These are phyloP conservation scores for Xestia sexstrigata DNA, from an alignment of 2,888 invertebrate genomes.

Conservation along the genomic window DNA sequence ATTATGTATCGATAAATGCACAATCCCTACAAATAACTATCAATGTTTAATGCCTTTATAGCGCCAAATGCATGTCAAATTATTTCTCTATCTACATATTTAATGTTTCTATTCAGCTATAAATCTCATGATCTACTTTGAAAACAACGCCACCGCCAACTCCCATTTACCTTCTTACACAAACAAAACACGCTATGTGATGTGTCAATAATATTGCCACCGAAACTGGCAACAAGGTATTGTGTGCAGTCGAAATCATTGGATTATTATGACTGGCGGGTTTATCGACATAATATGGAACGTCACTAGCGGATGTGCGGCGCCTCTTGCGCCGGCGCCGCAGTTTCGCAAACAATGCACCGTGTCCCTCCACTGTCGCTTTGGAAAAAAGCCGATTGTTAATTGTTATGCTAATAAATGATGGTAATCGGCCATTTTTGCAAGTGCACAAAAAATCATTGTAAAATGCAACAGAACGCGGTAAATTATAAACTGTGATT, in stretches of 20 bases:
- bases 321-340: slow-evolving; percentile 81
- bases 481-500: slow-evolving; percentile 46
- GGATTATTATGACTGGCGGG: slow-evolving; percentile 75
- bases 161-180: slow-evolving; percentile 50
- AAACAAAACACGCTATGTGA: slow-evolving; percentile 56
- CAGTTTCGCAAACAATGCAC: slow-evolving; percentile 85
- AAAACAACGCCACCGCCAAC: slow-evolving; percentile 27
- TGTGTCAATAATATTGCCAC: slow-evolving; percentile 64
- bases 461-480: slow-evolving; percentile 40
- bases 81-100: slow-evolving; percentile 37
- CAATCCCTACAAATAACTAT: slow-evolving; percentile 67
- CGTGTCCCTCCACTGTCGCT: slow-evolving; percentile 77
- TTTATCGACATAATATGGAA: slow-evolving; percentile 76
- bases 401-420: slow-evolving; percentile 83
- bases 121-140: slow-evolving; percentile 26
- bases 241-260: slow-evolving; percentile 72
- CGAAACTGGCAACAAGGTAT: slow-evolving; percentile 70
- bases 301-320: slow-evolving; percentile 88
- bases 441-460: slow-evolving; percentile 63
- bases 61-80: slow-evolving; percentile 44
- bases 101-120: slow-evolving; percentile 44
- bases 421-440: slow-evolving; percentile 72
- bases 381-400: slow-evolving; percentile 83
- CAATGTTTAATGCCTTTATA: slow-evolving; percentile 55
- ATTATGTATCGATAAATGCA: slow-evolving; percentile 79